These are phyloP conservation scores for Damaliscus lunatus DNA, from an alignment of 2,113 vertebrate genomes.

Conservation along the genomic window DNA sequence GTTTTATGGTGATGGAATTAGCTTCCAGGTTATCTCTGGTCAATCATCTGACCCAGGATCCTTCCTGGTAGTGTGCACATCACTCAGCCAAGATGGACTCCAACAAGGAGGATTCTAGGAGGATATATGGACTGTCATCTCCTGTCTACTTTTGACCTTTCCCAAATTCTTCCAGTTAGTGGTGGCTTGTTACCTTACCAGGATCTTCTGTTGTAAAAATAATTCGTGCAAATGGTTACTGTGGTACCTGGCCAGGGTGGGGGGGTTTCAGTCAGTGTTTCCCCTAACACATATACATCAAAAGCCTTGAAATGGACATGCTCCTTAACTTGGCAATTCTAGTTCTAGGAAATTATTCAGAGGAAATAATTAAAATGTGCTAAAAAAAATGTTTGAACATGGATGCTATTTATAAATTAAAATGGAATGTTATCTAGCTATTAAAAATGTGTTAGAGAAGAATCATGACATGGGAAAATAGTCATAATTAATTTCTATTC, in stretches of 20 bases:
- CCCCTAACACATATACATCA: background rate
- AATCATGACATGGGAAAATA: background rate
- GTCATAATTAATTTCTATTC: background rate
- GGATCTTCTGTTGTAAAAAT: background rate
- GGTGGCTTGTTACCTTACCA: background rate
- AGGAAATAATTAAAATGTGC: background rate
- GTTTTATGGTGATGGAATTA: background rate
- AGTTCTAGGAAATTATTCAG: background rate
- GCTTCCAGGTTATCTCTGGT: background rate
- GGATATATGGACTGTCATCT: background rate
- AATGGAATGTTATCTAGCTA: background rate
- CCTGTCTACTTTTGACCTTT: background rate
- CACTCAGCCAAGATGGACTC: background rate
- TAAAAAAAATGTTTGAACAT: background rate
- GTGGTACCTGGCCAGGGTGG: background rate
- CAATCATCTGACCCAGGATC: background rate
- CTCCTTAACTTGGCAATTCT: background rate
- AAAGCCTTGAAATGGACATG: background rate
- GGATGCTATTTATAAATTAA: background rate
- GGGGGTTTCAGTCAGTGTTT: background rate
- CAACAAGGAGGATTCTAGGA: background rate
- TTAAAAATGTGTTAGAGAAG: slow-evolving; percentile 1
- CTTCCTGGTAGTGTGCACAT: background rate
- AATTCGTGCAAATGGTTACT: background rate
- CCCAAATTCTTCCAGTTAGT: background rate